Evolutionary conservation across 2,797 vertebrate genomes (phyloP), one percentile per base, ranked within the genome.

Genomic region (Chloroceryle amazona): DNA sequence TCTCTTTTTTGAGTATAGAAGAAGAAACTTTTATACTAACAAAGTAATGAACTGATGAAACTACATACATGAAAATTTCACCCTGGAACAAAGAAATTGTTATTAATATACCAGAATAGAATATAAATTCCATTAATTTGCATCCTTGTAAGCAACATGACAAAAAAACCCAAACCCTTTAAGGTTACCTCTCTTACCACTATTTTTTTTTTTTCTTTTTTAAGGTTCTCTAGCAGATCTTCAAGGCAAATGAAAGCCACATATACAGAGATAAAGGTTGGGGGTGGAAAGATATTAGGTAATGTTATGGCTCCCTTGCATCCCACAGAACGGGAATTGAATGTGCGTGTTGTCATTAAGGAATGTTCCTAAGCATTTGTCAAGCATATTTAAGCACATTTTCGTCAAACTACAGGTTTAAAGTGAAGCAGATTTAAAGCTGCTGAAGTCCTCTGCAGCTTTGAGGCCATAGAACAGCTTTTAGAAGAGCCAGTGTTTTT

Each of bases 21-120:
- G 37, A 73, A 3, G 13, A 58, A 88, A 91, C 1, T 29, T 80
- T 51, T n/a, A 54, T 7, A 57, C 1, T 21, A 73, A 39, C 10
- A 33, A 90, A 82, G 9, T 25, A 75, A 89, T 18, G 31, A 86
- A 52, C 14, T 31, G 8, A 6, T 79, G 21, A 62, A 80, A 74
- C 6, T 41, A 31, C 11, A 62, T 63, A 52, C 39, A 68, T n/a
- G 4, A 68, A 86, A 75, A 81, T 65, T 23, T 84, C 9, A 67
- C 20, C 3, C 3, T n/a, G 10, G 10, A 74, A 81, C 1, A 62
- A 85, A 41, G 2, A 52, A 2, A 25, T 0, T 5, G 1, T 0
- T n/a, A 33, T 26, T 70, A 55, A n/a, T 37, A 68, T 66, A 68
- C 8, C 22, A 81, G 70, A 95, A 35, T 28, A 31, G 44, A 68